These are phyloP conservation scores for Agapornis canus DNA, from an alignment of 2,797 vertebrate species.

Conservation along the genomic window DNA sequence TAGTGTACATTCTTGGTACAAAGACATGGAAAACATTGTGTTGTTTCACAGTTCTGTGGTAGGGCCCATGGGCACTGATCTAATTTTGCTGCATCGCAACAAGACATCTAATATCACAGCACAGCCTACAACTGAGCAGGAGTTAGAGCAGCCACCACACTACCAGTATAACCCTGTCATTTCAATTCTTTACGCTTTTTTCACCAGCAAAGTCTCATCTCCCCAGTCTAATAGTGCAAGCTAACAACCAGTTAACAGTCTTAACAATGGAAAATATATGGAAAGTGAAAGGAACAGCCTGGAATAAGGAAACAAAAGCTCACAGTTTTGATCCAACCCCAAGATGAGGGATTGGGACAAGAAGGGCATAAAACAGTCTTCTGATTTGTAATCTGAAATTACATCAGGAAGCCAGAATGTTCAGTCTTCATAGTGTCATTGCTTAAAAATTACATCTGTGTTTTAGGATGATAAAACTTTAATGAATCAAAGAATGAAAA, in stretches of 20 bases:
- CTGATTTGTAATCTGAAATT: neutral
- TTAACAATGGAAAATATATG: neutral
- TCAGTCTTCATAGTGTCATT: neutral
- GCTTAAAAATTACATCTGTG: neutral
- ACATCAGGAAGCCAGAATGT: neutral
- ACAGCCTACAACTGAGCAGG: neutral
- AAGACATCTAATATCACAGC: constrained; percentile 6
- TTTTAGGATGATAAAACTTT: neutral
- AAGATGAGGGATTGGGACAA: neutral
- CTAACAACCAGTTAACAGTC: neutral
- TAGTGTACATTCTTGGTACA: neutral
- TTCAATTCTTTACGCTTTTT: constrained; percentile 39
- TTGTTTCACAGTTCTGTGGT: neutral
- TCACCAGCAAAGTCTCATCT: constrained; percentile 18
- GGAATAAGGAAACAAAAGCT: neutral
- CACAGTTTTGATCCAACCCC: neutral
- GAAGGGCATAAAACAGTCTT: neutral
- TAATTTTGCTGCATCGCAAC: constrained; percentile 15
- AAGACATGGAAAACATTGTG: neutral
- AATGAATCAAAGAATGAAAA: neutral
- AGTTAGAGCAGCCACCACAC: neutral
- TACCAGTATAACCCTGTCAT: neutral
- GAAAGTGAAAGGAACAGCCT: neutral
- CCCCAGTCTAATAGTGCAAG: neutral
- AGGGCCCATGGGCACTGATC: constrained; percentile 20